Conservation (phyloP, 2,888 invertebrate species). For the Cataglyphis livida region DNA sequence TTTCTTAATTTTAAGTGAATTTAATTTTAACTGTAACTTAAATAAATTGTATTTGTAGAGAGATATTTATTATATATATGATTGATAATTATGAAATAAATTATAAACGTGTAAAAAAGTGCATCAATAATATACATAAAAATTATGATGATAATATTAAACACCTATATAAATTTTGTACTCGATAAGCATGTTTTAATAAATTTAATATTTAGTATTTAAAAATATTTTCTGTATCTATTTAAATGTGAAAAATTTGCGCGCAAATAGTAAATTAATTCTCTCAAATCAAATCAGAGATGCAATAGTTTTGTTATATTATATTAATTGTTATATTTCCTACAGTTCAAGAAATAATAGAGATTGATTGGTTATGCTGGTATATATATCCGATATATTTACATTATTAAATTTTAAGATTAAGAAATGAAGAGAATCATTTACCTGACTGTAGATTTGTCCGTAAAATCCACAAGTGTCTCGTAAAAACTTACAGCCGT, state of each 20-base stretch:
- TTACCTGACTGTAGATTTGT: not conserved
- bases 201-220: no score
- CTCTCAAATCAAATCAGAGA: not conserved
- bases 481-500: not conserved
- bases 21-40: slow-evolving; percentile 2
- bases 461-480: not conserved
- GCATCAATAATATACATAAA: no score
- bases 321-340: not conserved
- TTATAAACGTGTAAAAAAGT: not conserved
- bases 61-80: not conserved
- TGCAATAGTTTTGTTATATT: not conserved
- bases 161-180: no score
- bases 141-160: no score
- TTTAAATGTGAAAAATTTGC: not conserved
- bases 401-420: not conserved
- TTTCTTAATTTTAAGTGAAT: not conserved
- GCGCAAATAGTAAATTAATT: not conserved
- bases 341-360: not conserved
- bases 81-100: not conserved
- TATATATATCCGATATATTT: not conserved
- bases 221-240: no score
- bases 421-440: not conserved
- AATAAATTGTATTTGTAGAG: not conserved
- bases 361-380: not conserved
- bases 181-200: no score